Conservation (phyloP, 1,140 invertebrate genomes). For the Lucilia sericata region DNA sequence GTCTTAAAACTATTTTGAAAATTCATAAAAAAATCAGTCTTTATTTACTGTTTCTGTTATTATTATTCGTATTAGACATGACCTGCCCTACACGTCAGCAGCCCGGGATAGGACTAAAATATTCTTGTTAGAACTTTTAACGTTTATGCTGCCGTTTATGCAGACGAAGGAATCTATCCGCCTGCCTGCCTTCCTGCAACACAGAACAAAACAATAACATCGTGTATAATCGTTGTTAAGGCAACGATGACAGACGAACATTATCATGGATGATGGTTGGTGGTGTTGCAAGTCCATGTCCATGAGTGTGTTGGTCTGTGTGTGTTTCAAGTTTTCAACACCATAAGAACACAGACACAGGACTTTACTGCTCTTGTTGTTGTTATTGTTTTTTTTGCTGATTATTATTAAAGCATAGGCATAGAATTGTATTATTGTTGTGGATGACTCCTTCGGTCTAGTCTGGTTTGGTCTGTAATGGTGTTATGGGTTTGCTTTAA, state of each 20-base stretch:
- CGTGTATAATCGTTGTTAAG: neutral
- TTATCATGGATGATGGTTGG: neutral
- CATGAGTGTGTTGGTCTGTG: neutral
- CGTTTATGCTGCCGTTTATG: conserved; percentile 47
- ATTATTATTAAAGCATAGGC: neutral
- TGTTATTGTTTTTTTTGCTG: neutral
- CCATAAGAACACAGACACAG: conserved; percentile 1
- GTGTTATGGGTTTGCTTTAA: neutral
- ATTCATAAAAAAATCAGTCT: conserved; percentile 32
- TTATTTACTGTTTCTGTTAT: conserved; percentile 6
- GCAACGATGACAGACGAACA: conserved; percentile 11
- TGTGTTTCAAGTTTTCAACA: conserved; percentile 17
- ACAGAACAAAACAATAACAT: conserved; percentile 30
- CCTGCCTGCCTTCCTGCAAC: neutral
- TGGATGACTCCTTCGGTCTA: conserved; percentile 3
- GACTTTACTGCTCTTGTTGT: neutral
- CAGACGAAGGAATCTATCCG: conserved; percentile 29
- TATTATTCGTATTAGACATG: conserved; percentile 57
- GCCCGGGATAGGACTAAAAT: conserved; percentile 68
- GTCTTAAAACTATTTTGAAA: conserved; percentile 3
- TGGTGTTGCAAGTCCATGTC: neutral
- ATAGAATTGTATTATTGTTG: conserved; percentile 15
- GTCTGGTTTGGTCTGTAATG: conserved; percentile 1
- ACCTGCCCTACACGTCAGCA: conserved; percentile 68
- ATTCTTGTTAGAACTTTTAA: conserved; percentile 46